Percentiles rank a stretch among this genome's conserved stretches.
Evolutionary conservation across 2,797 vertebrate species (phyloP).

Genomic region (Pseudochirops cupreus): DNA sequence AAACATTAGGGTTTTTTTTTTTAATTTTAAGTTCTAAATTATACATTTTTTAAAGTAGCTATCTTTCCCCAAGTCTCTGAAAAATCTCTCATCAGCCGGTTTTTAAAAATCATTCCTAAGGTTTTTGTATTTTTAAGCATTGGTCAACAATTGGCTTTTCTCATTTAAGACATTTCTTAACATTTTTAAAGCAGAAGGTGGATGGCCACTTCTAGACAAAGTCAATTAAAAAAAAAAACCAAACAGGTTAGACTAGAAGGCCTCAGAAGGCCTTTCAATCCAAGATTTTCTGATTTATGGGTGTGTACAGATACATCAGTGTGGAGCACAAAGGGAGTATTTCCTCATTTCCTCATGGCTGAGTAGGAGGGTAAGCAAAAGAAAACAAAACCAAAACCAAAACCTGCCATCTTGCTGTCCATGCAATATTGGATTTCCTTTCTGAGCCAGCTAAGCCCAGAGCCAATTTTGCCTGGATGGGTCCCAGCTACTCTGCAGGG

Average conservation of each 20-base stretch:
- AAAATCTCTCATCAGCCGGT: background rate
- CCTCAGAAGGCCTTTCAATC: too few relatives aligned
- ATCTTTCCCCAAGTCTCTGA: background rate
- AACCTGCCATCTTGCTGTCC: background rate
- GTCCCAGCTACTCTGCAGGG: background rate
- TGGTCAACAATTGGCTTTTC: background rate
- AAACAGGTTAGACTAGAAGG: background rate
- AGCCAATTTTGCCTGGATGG: constrained; percentile 22
- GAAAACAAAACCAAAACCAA: background rate
- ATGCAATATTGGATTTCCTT: background rate
- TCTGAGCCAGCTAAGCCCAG: background rate
- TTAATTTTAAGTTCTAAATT: too few relatives aligned
- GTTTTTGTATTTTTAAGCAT: background rate
- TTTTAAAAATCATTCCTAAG: background rate
- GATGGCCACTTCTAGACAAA: background rate
- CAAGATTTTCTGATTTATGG: too few relatives aligned
- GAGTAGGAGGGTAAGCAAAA: background rate
- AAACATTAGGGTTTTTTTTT: background rate
- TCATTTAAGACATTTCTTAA: background rate
- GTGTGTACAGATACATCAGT: background rate
- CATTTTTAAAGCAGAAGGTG: background rate
- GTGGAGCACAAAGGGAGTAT: background rate
- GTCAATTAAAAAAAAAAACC: too few relatives aligned
- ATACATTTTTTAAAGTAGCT: background rate
- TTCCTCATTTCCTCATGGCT: background rate